phyloP scores from a whole-genome alignment of 1,140 invertebrate genomes.

The Lucilia cuprina region DNA sequence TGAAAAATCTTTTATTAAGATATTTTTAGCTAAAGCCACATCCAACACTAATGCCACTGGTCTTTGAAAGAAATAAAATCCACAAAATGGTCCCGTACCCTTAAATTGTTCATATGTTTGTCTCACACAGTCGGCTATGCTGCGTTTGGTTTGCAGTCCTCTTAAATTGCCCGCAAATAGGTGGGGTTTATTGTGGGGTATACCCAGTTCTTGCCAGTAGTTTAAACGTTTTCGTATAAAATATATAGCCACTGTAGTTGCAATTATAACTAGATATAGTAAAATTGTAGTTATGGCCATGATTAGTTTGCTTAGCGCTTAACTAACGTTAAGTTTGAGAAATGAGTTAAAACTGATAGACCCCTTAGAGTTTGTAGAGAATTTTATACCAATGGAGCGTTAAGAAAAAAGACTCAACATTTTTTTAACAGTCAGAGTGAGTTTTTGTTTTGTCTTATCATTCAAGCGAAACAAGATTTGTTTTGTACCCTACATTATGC shows the following conservation, averaged over 20 bases:
- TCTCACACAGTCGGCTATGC: neutral
- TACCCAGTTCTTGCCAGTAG: slow-evolving; percentile 32
- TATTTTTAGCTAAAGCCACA: slow-evolving; percentile 50
- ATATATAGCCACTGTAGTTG: neutral
- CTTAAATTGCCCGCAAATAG: neutral
- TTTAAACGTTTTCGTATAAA: slow-evolving; percentile 15
- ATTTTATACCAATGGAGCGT: too few species aligned
- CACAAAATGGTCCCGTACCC: slow-evolving; percentile 64
- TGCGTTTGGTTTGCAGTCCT: neutral
- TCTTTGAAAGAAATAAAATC: slow-evolving; percentile 47
- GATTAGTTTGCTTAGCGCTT: neutral
- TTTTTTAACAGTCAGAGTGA: too few species aligned
- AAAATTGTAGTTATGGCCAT: neutral
- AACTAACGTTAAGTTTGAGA: too few species aligned
- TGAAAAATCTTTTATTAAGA: slow-evolving; percentile 58
- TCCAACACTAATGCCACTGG: slow-evolving; percentile 45
- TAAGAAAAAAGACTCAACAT: too few species aligned
- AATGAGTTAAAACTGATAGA: too few species aligned
- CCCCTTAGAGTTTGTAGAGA: too few species aligned
- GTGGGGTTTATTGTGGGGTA: slow-evolving; percentile 29
- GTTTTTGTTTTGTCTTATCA: too few species aligned
- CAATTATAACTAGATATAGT: neutral
- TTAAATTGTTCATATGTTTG: slow-evolving; percentile 18
- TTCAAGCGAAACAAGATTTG: too few species aligned
- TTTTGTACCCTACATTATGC: too few species aligned